Percentiles rank a stretch among this genome's conserved stretches.
phyloP scores from a whole-genome alignment of 2,113 vertebrate genomes.

The Coturnix japonica region DNA sequence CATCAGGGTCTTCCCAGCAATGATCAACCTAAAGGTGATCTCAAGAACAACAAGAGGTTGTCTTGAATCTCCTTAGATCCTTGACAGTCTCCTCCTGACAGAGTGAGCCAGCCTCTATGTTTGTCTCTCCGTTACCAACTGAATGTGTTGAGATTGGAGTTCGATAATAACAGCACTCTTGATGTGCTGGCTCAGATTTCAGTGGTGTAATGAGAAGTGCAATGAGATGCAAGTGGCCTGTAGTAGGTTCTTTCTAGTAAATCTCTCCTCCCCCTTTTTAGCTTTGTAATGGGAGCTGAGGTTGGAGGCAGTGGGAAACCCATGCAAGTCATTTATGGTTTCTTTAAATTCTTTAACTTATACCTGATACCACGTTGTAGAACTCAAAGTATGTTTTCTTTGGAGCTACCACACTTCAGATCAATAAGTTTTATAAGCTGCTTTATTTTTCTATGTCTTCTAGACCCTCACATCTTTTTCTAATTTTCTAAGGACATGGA shows the following conservation, averaged over 20 bases:
- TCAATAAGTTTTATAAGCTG: background rate
- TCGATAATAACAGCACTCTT: background rate
- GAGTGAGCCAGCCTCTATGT: background rate
- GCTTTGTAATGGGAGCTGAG: background rate
- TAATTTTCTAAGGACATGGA: background rate
- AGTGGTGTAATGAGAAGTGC: background rate
- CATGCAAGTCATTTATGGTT: background rate
- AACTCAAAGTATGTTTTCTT: background rate
- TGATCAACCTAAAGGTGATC: background rate
- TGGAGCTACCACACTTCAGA: background rate
- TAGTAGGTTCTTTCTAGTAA: background rate
- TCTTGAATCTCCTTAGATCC: background rate
- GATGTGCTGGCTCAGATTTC: fast-evolving
- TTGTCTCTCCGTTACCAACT: background rate
- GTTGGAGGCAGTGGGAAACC: background rate
- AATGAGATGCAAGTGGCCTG: background rate
- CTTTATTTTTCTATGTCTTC: background rate
- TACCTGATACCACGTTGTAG: background rate
- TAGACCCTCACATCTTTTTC: background rate
- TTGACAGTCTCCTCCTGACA: background rate
- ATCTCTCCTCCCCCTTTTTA: background rate
- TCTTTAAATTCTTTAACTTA: background rate
- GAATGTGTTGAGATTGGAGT: background rate
- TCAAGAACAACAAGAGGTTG: background rate
- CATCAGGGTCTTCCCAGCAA: background rate